Evolutionary conservation across 1,140 invertebrate species (phyloP).

Genomic region (Nebria ingens): DNA sequence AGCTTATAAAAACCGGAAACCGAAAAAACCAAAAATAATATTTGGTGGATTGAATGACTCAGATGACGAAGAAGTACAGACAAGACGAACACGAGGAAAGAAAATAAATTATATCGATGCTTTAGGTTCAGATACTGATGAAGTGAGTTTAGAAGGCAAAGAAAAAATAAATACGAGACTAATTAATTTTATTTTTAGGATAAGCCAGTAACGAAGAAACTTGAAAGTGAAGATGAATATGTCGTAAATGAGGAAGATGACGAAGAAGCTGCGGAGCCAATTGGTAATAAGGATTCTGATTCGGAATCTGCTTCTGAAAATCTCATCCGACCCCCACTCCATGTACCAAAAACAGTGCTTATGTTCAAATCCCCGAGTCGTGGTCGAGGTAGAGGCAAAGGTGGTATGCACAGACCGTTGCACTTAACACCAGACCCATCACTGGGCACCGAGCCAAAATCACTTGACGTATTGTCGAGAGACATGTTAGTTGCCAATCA

Average conservation of each 20-base stretch:
- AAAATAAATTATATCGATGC: conserved; percentile 62
- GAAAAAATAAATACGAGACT: neutral
- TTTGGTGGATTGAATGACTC: conserved; percentile 45
- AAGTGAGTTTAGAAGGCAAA: conserved; percentile 33
- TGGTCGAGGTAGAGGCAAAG: conserved; percentile 7
- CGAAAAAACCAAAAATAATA: conserved; percentile 33
- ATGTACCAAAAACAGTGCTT: neutral
- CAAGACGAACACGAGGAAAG: conserved; percentile 50
- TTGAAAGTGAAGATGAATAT: conserved; percentile 46
- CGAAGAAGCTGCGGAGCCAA: conserved; percentile 21
- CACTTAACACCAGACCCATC: neutral
- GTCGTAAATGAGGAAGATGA: conserved; percentile 37
- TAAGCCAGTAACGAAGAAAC: conserved; percentile 15
- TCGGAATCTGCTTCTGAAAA: neutral
- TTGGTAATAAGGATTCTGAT: conserved; percentile 18
- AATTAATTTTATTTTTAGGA: conserved; percentile 7
- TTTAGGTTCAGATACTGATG: conserved; percentile 49
- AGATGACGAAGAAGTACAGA: conserved; percentile 35
- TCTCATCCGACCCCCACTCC: neutral
- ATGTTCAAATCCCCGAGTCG: conserved; percentile 12
- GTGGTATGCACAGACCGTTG: conserved; percentile 8
- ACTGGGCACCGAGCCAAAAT: neutral
- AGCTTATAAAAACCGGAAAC: conserved; percentile 33
- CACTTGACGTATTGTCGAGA: neutral
- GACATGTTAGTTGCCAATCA: neutral